phyloP scores from a whole-genome alignment of 2,113 vertebrate genomes.

The Daphoenositta chrysoptera region DNA sequence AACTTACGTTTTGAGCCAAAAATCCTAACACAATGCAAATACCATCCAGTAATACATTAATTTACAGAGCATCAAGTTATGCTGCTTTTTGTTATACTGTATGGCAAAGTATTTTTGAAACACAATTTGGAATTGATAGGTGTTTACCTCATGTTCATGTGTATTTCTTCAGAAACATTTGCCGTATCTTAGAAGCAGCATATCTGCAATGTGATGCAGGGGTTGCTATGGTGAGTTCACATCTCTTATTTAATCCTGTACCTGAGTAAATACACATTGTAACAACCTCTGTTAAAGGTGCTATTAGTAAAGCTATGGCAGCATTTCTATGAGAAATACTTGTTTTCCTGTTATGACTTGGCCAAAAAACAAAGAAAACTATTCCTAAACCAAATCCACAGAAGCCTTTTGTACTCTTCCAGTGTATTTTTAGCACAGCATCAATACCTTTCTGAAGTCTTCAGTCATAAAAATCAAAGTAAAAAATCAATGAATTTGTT shows the following conservation, averaged over 20 bases:
- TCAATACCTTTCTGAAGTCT: neutral
- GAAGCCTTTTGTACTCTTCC: neutral
- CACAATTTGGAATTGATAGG: neutral
- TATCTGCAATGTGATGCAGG: conserved; percentile 27
- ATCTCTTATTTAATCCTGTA: conserved; percentile 58
- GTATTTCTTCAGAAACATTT: conserved; percentile 26
- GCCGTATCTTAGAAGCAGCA: conserved; percentile 55
- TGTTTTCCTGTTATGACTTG: conserved; percentile 19
- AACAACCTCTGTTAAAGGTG: neutral
- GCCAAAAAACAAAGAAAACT: neutral
- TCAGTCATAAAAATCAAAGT: neutral
- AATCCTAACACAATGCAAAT: neutral
- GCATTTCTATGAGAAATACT: conserved; percentile 44
- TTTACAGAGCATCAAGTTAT: neutral
- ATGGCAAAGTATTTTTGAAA: neutral
- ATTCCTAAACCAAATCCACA: neutral
- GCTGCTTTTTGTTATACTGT: neutral
- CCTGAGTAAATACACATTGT: conserved; percentile 57
- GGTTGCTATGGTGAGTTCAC: conserved; percentile 59
- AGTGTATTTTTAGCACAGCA: neutral
- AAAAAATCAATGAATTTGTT: neutral
- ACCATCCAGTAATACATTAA: neutral
- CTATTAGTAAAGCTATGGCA: conserved; percentile 27
- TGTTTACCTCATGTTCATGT: conserved; percentile 20
- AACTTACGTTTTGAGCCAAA: neutral